phyloP scores from a whole-genome alignment of 2,888 invertebrate species.

The Tinea semifulvella region DNA sequence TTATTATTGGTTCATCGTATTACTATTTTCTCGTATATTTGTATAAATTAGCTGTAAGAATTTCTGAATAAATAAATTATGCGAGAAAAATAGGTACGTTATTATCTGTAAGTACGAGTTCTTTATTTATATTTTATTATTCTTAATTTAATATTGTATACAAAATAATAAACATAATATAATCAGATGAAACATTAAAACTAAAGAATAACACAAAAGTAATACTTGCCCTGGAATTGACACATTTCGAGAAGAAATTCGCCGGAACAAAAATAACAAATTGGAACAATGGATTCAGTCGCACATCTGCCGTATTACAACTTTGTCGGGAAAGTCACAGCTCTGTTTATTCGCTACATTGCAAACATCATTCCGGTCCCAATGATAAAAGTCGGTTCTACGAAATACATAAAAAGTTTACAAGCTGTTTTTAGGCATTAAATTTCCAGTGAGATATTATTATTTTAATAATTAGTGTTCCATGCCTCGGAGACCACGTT shows the following conservation, averaged over 20 bases:
- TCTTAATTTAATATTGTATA: conserved; percentile 20
- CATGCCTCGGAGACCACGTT: no score
- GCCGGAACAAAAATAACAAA: conserved; percentile 32
- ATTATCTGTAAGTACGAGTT: no score
- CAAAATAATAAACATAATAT: conserved; percentile 17
- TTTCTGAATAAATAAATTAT: no score
- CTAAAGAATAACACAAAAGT: conserved; percentile 24
- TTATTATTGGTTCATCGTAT: no score
- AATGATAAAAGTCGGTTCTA: no score
- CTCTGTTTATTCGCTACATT: conserved; percentile 31
- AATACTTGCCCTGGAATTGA: conserved; percentile 34
- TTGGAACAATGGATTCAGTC: conserved; percentile 38
- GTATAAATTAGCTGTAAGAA: no score
- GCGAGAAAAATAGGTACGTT: no score
- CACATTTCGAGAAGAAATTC: conserved; percentile 34
- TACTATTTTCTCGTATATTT: no score
- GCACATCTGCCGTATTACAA: conserved; percentile 39
- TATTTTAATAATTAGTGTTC: no score
- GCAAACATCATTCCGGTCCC: conserved; percentile 28
- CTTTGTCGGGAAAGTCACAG: conserved; percentile 24
- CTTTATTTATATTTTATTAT: conserved; percentile 24
- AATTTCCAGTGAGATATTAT: no score
- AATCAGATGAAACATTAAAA: conserved; percentile 15
- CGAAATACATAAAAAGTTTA: no score
- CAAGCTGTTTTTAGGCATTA: no score